These are phyloP conservation scores for Magallana ariakensis DNA, from an alignment of 1,140 invertebrate genomes.

Conservation along the genomic window DNA sequence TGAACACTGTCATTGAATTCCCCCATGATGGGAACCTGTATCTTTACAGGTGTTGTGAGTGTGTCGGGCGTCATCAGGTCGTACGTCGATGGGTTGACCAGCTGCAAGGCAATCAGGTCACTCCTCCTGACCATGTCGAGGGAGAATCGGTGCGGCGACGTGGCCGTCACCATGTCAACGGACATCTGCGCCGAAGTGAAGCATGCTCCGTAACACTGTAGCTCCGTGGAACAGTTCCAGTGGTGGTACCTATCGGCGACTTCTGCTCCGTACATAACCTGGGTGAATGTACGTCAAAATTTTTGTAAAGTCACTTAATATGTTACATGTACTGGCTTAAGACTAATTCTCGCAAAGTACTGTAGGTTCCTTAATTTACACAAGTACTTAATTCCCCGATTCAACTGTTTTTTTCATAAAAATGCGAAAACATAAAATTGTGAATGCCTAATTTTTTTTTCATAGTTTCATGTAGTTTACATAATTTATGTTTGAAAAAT, in stretches of 20 bases:
- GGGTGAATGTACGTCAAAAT: not conserved
- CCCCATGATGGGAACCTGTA: slow-evolving; percentile 6
- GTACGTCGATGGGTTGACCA: slow-evolving; percentile 44
- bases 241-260: slow-evolving; percentile 17
- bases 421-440: too few relatives aligned
- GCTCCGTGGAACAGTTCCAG: slow-evolving; percentile 44
- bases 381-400: too few relatives aligned
- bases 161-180: slow-evolving; percentile 44
- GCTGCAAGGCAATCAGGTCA: slow-evolving; percentile 38
- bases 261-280: slow-evolving; percentile 39
- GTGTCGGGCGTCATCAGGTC: not conserved
- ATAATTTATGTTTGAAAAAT: too few relatives aligned
- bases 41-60: not conserved
- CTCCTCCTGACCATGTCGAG: slow-evolving; percentile 39
- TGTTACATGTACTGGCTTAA: too few relatives aligned
- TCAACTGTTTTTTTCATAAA: too few relatives aligned
- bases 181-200: slow-evolving; percentile 44
- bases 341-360: too few relatives aligned
- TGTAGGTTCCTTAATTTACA: too few relatives aligned
- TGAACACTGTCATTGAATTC: slow-evolving; percentile 42
- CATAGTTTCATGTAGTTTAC: too few relatives aligned
- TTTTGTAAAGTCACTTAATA: not conserved
- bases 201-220: slow-evolving; percentile 51
- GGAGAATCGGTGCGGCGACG: slow-evolving; percentile 38
- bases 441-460: too few relatives aligned